Evolutionary conservation across 1,140 invertebrate species (phyloP).

Genomic region (Homalodisca vitripennis): DNA sequence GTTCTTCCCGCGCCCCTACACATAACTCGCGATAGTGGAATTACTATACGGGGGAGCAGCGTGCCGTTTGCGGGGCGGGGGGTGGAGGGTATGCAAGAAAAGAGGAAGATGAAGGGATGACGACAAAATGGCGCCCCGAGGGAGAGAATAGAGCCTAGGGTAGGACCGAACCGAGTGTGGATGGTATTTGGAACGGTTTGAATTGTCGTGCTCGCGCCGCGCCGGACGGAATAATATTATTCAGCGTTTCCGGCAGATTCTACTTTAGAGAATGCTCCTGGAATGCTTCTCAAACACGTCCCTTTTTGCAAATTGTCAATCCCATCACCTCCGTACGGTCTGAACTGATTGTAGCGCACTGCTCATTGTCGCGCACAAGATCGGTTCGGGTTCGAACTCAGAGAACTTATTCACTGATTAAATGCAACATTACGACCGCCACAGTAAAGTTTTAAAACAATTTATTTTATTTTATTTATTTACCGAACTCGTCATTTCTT

Average conservation of each 20-base stretch:
- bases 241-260: constrained; percentile 20
- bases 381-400: too few relatives aligned
- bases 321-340: background rate
- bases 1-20: constrained; percentile 10
- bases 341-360: too few relatives aligned
- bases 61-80: constrained; percentile 50
- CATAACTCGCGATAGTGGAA: constrained; percentile 32
- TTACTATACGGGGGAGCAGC: constrained; percentile 43
- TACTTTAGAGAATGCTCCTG: background rate
- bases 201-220: constrained; percentile 54
- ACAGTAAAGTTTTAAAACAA: too few relatives aligned
- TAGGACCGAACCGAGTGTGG: constrained; percentile 52
- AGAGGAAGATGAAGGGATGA: constrained; percentile 30
- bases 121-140: constrained; percentile 37
- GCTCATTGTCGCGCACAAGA: too few relatives aligned
- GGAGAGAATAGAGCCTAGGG: constrained; percentile 39
- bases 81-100: constrained; percentile 44
- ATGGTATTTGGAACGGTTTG: constrained; percentile 55
- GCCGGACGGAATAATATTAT: constrained; percentile 40
- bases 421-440: too few relatives aligned
- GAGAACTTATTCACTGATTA: too few relatives aligned
- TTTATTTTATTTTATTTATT: too few relatives aligned
- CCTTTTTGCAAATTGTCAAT: constrained; percentile 18
- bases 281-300: constrained; percentile 15
- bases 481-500: too few relatives aligned